These are phyloP conservation scores for Popillia japonica DNA, from an alignment of 1,140 invertebrate species.

Conservation along the genomic window DNA sequence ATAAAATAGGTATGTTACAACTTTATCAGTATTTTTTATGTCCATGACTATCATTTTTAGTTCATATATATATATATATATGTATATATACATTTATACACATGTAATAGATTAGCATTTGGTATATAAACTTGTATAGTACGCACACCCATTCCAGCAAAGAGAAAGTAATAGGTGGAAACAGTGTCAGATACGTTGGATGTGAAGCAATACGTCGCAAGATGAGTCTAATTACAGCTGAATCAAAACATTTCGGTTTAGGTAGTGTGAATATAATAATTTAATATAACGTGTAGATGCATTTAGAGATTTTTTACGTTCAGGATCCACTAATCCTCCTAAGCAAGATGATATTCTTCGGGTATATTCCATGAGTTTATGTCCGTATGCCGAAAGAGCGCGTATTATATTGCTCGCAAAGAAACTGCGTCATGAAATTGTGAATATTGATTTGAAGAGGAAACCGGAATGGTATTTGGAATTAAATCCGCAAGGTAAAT, in stretches of 20 bases:
- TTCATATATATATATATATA: no score
- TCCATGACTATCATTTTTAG: no score
- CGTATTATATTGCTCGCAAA: conserved; percentile 85
- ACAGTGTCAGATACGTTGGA: no score
- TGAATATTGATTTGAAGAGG: conserved; percentile 56
- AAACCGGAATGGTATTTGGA: conserved; percentile 40
- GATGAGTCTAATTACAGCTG: neutral
- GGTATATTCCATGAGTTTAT: conserved; percentile 89
- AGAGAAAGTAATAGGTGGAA: no score
- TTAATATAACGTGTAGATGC: neutral
- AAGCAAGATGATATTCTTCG: conserved; percentile 69
- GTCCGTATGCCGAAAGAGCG: conserved; percentile 87
- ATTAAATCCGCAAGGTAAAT: conserved; percentile 38
- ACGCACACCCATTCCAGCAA: no score
- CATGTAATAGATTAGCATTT: no score
- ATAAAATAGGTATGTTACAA: no score
- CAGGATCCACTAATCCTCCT: conserved; percentile 62
- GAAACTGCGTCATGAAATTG: conserved; percentile 82
- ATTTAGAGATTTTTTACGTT: neutral
- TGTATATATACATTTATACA: no score
- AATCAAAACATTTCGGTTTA: neutral
- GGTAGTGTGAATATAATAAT: neutral
- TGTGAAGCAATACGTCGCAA: no score
- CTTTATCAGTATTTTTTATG: no score
- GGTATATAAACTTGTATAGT: no score